A percentile compares a stretch with the other conserved stretches of the same genome.
phyloP scores from a whole-genome alignment of 2,888 invertebrate genomes.

The Pantelozetes paolii region DNA sequence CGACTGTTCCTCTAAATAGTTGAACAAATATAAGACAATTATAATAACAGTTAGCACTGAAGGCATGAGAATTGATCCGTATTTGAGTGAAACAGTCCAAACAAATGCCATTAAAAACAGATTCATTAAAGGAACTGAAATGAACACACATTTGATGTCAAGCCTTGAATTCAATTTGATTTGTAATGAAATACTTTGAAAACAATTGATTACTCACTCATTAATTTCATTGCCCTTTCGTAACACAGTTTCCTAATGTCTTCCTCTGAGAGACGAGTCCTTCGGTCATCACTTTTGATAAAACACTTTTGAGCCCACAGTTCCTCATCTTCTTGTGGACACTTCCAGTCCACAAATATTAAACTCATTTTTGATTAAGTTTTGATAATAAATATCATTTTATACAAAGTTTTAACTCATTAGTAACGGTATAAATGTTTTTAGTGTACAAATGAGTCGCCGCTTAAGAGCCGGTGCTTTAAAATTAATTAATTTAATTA shows the following conservation, averaged over 20 bases:
- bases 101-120: background rate
- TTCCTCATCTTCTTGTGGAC: background rate
- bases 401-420: too few species aligned
- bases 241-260: background rate
- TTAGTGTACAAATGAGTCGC: too few species aligned
- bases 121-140: slow-evolving; percentile 21
- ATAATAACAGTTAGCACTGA: background rate
- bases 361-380: slow-evolving; percentile 1
- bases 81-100: slow-evolving; percentile 15
- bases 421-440: too few species aligned
- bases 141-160: too few species aligned
- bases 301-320: background rate
- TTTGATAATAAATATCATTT: too few species aligned
- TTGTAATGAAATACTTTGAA: background rate
- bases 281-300: background rate
- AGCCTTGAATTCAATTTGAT: too few species aligned
- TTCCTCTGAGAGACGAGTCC: background rate
- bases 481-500: too few species aligned
- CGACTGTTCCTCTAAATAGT: slow-evolving; percentile 6
- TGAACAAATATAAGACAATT: background rate
- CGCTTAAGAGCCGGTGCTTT: too few species aligned
- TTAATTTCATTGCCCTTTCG: background rate
- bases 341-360: slow-evolving; percentile 20
- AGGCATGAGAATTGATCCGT: slow-evolving; percentile 15
- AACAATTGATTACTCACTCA: background rate